Conservation (phyloP, 2,797 vertebrate species). For the Amazona ochrocephala region DNA sequence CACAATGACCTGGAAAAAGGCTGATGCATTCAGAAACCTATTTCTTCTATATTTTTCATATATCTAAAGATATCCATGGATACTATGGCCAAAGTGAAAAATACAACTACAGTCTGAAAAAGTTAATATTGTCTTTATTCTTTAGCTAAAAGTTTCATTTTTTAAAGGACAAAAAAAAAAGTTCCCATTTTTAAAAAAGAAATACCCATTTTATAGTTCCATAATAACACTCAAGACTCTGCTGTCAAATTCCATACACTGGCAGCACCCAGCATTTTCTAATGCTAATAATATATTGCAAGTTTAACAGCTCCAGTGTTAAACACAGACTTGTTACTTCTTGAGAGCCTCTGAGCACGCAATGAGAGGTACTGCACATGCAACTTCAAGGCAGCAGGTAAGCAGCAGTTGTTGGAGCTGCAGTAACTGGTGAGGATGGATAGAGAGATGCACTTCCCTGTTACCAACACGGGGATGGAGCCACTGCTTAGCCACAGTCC, state of each 20-base stretch:
- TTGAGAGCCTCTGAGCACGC: not conserved
- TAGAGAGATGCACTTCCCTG: not conserved
- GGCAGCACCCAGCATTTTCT: not conserved
- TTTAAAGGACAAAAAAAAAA: not conserved
- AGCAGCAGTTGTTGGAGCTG: not conserved
- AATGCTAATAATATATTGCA: not conserved
- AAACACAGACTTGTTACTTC: fast-evolving
- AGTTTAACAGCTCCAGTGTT: not conserved
- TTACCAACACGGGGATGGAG: fast-evolving
- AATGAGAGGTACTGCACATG: not conserved
- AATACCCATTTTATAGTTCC: not conserved
- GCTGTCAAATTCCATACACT: not conserved
- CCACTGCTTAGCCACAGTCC: not conserved
- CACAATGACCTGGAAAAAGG: not conserved
- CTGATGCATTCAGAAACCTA: not conserved
- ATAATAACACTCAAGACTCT: not conserved
- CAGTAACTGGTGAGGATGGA: not conserved
- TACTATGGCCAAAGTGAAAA: not conserved
- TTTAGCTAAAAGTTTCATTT: not conserved
- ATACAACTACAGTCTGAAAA: not conserved
- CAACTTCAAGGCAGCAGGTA: not conserved
- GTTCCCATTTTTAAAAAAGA: not conserved
- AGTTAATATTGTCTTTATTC: not conserved
- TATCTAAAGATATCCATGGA: not conserved
- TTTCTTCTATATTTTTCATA: not conserved